phyloP scores from a whole-genome alignment of 2,888 invertebrate species.

The Ecdyonurus torrentis region DNA sequence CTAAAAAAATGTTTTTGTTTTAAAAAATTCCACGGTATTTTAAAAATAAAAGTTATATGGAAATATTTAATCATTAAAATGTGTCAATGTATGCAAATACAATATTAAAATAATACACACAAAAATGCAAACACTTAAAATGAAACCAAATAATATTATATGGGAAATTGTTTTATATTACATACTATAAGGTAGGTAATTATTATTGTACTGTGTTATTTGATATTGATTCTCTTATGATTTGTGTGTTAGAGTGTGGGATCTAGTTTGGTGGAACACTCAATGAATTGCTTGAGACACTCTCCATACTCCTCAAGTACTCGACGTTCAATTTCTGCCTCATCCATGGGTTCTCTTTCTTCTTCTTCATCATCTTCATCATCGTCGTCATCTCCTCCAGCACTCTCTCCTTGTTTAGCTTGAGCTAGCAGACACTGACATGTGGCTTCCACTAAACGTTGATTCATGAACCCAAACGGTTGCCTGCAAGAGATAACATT shows the following conservation, averaged over 20 bases:
- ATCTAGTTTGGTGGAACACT: not conserved
- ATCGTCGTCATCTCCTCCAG: not conserved
- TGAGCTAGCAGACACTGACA: slow-evolving; percentile 91
- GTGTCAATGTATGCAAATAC: too few relatives aligned
- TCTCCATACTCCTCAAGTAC: not conserved
- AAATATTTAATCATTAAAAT: too few relatives aligned
- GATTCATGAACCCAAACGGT: slow-evolving; percentile 82
- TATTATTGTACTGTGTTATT: not conserved
- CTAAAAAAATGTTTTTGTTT: too few relatives aligned
- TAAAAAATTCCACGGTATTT: too few relatives aligned
- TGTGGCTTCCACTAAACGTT: slow-evolving; percentile 90
- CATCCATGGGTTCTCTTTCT: not conserved
- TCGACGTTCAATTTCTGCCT: not conserved
- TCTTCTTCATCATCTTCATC: not conserved
- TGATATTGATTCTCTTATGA: not conserved
- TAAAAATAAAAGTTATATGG: too few relatives aligned
- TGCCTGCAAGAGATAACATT: slow-evolving; percentile 41
- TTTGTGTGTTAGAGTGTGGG: not conserved
- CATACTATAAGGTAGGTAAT: too few relatives aligned
- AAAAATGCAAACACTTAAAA: too few relatives aligned
- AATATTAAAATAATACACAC: too few relatives aligned
- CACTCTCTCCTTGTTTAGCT: slow-evolving; percentile 28
- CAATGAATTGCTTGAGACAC: slow-evolving; percentile 3
- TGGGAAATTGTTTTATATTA: too few relatives aligned
- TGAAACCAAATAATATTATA: too few relatives aligned